Base-by-base conservation (phyloP, 2,797 vertebrate species). In the Amphiprion clarkii region DNA sequence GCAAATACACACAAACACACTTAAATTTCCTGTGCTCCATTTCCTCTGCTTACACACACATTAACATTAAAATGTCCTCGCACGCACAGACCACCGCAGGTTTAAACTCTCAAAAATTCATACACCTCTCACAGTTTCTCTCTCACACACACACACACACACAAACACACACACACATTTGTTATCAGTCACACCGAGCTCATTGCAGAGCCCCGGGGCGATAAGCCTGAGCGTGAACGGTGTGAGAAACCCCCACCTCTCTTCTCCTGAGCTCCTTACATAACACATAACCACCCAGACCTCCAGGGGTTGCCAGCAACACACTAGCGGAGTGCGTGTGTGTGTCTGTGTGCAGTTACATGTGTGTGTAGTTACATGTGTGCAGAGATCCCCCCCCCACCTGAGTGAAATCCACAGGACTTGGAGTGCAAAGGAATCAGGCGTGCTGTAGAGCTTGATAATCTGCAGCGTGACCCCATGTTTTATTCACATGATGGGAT, bases 241-340 rank as follows among this genome's bases (percentile, higher is more conserved):
- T 84, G 85, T 87, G 82, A 90, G 86, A 87, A 89, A 79, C 89
- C 87, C 88, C 81, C 88, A 82, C 88, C 79, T 69, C 82, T 79
- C 78, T 83, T 78, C 85, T 91, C 81, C 84, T 84, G 87, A 90
- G 88, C 90, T 87, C 73, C 91, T 93, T 94, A 92, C 88, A 83
- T 94, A 93, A 92, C 88, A 78, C 81, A 86, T 83, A 89, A 89
- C 88, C 88, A 84, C 91, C 83, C 69, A 84, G 79, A 84, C 85
- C 89, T 85, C 75, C 57, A 76, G 78, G 71, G 87, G 75, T 61
- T 79, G 67, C 62, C 46, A 69, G 56, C 72, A 71, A 66, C 76
- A 83, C 77, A 65, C 68, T 14, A 17, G 68, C 49, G 33, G 61
- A 76, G 64, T 48, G 71, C 51, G 23, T 57, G 39, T 56, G 21